Conservation (phyloP, 2,113 vertebrate genomes). For the Arothron firmamentum region DNA sequence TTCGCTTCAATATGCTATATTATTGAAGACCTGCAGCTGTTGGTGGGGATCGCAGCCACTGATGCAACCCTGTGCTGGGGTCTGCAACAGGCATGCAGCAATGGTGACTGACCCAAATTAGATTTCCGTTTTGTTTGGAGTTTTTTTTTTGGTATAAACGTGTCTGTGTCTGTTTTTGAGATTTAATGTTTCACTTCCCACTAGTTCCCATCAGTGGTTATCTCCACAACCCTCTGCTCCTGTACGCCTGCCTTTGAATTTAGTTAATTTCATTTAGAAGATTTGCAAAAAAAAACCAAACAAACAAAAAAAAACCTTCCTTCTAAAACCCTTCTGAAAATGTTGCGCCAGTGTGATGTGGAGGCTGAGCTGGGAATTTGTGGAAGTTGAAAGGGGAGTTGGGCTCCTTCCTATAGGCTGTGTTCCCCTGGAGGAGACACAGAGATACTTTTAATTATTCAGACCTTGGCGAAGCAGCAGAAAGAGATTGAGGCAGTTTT, state of each 20-base stretch:
- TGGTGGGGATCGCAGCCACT: background rate
- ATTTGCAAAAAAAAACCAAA: slow-evolving; percentile 9
- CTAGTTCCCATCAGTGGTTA: slow-evolving; percentile 3
- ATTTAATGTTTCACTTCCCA: background rate
- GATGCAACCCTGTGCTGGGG: background rate
- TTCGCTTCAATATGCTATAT: background rate
- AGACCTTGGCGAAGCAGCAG: slow-evolving; percentile 54
- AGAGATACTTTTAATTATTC: slow-evolving; percentile 69
- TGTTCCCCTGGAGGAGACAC: slow-evolving; percentile 41
- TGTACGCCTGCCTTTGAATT: slow-evolving; percentile 2
- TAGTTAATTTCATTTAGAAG: slow-evolving; percentile 26
- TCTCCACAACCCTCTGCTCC: background rate
- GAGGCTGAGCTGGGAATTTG: slow-evolving; percentile 35
- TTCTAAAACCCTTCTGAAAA: slow-evolving; percentile 18
- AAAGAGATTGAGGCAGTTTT: slow-evolving; percentile 48
- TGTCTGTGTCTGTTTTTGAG: background rate
- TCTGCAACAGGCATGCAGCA: background rate
- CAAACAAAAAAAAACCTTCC: slow-evolving; percentile 4
- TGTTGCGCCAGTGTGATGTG: slow-evolving; percentile 34
- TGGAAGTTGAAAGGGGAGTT: slow-evolving; percentile 52
- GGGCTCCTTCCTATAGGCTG: slow-evolving; percentile 47
- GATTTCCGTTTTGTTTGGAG: too few relatives aligned
- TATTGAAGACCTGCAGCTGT: background rate
- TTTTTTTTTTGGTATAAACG: too few relatives aligned
- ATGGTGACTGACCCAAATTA: too few relatives aligned